phyloP scores from a whole-genome alignment of 1,140 invertebrate genomes.

The Zaprionus lachaisei region DNA sequence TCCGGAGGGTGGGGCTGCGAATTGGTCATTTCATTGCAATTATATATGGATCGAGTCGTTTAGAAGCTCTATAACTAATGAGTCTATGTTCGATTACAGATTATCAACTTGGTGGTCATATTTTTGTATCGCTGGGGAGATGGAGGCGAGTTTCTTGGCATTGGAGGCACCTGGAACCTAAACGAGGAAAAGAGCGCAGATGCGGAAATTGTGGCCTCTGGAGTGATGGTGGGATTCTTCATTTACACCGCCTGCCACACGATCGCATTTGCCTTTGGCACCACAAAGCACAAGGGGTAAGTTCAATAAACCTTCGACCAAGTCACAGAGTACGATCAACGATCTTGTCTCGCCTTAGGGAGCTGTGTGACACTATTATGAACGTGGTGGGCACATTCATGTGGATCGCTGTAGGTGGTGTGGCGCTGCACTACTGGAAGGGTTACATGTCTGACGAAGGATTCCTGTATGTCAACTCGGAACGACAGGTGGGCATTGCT shows the following conservation, averaged over 20 bases:
- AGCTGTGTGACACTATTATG: constrained; percentile 91
- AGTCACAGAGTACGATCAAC: neutral
- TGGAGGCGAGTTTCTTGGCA: constrained; percentile 91
- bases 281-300: constrained; percentile 90
- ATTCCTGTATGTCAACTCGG: constrained; percentile 87
- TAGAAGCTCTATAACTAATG: neutral
- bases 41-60: constrained; percentile 16
- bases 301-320: constrained; percentile 9
- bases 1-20: constrained; percentile 24
- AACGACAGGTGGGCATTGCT: constrained; percentile 91
- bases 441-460: constrained; percentile 92
- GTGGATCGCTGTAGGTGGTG: constrained; percentile 92
- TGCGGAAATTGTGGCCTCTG: constrained; percentile 93
- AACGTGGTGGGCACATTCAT: constrained; percentile 93
- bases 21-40: constrained; percentile 18
- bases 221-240: constrained; percentile 93
- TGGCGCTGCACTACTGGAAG: constrained; percentile 94
- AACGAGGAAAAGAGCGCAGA: constrained; percentile 94
- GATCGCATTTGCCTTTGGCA: constrained; percentile 90
- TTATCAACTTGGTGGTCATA: constrained; percentile 91
- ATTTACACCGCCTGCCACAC: constrained; percentile 91
- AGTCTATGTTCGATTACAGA: constrained; percentile 74
- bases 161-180: constrained; percentile 94
- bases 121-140: constrained; percentile 93
- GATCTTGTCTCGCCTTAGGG: constrained; percentile 84